Evolutionary conservation across 1,140 invertebrate species (phyloP), one percentile per base, ranked within the genome.

Genomic region (Drosophila miranda): DNA sequence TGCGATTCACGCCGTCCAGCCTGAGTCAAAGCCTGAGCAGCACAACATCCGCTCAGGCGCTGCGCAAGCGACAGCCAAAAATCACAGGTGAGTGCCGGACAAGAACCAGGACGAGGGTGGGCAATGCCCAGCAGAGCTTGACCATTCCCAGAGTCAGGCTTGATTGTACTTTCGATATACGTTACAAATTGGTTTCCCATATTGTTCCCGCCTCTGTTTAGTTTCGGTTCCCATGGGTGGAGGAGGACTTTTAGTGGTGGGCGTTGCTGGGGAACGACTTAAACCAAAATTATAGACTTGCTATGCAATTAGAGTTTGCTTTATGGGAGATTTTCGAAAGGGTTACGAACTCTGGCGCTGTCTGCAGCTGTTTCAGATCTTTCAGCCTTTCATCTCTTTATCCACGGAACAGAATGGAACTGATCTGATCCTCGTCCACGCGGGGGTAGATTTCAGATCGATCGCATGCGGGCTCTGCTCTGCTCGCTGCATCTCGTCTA

Each of bases 1-100:
- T 59, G 53, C 60, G 56, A 6, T 76, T 76, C 44, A 78, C 67
- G 69, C 72, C 68, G 48, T 75, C 75, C 62, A 68, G n/a, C 67
- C 49, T 59, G 64, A 53, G 34, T 38, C 34, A 38, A 4, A 38
- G 34, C 11, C 34, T 38, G 11, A 38, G 34, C 34, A 38, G 48
- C 55, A 48, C 64, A 48, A 46, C 54, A 11, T 55, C 69, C 50
- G 21, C 46, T 41, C 30, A 52, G 34, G 62, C 57, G 50, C 50
- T 64, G 43, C 51, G 83, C 60, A 91, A 90, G 57, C 73, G 90
- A 48, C 90, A 91, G 60, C 89, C 79, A 13, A 91, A 91, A 89
- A 91, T 91, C 69, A 91, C 90, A 90, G 90, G 90, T 91, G 74
- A 90, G 78, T 83, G 56, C 11, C 23, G 34, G 9, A 38, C 3